Base-by-base conservation (phyloP, 2,113 vertebrate genomes). In the Triplophysa tibetana region DNA sequence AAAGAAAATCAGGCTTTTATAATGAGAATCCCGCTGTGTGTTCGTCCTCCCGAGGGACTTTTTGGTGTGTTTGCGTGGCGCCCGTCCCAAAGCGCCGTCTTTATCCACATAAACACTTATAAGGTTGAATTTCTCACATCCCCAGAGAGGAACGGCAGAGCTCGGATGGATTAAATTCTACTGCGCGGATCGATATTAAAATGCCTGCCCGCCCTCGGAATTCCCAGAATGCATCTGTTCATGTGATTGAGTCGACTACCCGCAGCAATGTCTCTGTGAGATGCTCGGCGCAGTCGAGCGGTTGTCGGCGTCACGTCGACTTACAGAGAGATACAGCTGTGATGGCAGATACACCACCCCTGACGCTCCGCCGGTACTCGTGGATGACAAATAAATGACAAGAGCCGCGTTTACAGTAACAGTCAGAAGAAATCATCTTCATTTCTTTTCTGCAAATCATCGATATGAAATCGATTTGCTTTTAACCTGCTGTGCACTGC, bases 151-250 rank as follows among this genome's bases (percentile, higher is more conserved):
- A 89, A 91, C 90, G 81, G 83, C 73, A 66, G 78, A 74, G 84
- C 84, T 85, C 82, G 79, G 75, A 78, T 83, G 87, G 85, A 91
- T 90, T 91, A 85, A 91, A 90, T 79, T 87, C 72, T 88, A 89
- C 89, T 86, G 88, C 88, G 85, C 81, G 83, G 80, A 87, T 87
- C 85, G 82, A 86, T 82, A 89, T 92, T 91, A 90, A 91, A 91
- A 87, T 81, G 83, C 85, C 84, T 87, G 81, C 29, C 78, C 89
- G 67, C 80, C 82, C 77, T 84, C 78, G 62, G 81, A 76, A 77
- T 70, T 86, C 87, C 81, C 70, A 79, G 85, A 65, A 43, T 82
- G 78, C 61, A 88, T 90, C 89, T 82, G 88, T 90, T 89, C 89
- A 82, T 82, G 84, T 89, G 90, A 91, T 92, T 92, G 90, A 91